Conservation (phyloP, 1,140 invertebrate species). For the Dysdera silvatica region DNA sequence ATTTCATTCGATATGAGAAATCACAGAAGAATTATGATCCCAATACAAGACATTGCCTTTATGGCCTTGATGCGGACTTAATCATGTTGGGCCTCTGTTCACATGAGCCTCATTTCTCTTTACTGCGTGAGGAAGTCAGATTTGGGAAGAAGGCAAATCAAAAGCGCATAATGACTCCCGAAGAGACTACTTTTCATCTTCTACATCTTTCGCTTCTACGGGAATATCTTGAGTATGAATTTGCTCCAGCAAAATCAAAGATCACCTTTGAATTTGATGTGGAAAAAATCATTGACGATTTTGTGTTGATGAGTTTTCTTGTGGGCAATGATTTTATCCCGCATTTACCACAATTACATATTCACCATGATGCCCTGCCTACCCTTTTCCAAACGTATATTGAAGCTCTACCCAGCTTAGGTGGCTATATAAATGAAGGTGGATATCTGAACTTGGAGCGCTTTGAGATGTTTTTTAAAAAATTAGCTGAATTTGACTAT, state of each 20-base stretch:
- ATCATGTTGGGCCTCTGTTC: conserved; percentile 89
- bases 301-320: conserved; percentile 87
- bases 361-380: conserved; percentile 76
- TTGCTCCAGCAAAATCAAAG: conserved; percentile 59
- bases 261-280: conserved; percentile 59
- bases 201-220: conserved; percentile 83
- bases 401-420: conserved; percentile 70
- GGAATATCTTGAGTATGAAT: conserved; percentile 90
- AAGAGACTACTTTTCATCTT: conserved; percentile 86
- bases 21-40: conserved; percentile 72
- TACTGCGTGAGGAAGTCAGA: conserved; percentile 80
- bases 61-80: conserved; percentile 92
- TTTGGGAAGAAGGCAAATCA: conserved; percentile 36
- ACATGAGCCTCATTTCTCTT: conserved; percentile 88
- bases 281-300: conserved; percentile 68
- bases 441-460: conserved; percentile 73
- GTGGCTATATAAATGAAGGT: conserved; percentile 86
- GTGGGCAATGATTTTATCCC: conserved; percentile 99
- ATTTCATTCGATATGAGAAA: conserved; percentile 83
- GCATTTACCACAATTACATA: conserved; percentile 86
- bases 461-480: conserved; percentile 78
- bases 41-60: conserved; percentile 86
- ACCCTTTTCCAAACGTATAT: conserved; percentile 82
- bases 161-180: conserved; percentile 52
- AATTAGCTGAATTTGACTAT: conserved; percentile 66